Evolutionary conservation across 2,888 invertebrate genomes (phyloP).

Genomic region (Pseudanteris insignis): DNA sequence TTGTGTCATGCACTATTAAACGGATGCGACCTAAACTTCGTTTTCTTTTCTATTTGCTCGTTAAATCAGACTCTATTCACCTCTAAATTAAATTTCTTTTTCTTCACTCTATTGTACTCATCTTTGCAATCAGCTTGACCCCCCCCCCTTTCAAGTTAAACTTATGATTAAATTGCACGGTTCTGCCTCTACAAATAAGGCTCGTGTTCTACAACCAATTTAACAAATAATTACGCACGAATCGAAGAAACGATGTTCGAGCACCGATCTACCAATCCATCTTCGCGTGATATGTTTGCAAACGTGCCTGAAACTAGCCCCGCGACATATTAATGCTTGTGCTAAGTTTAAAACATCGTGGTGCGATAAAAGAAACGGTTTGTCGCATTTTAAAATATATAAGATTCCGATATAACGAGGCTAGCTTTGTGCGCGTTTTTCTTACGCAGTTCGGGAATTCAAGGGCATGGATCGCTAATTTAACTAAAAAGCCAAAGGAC

Average conservation of each 20-base stretch:
- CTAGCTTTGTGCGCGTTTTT: constrained; percentile 39
- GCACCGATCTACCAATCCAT: constrained; percentile 42
- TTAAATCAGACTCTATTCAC: constrained; percentile 12
- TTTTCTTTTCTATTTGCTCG: constrained; percentile 17
- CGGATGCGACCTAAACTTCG: constrained; percentile 36
- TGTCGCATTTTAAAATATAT: constrained; percentile 6
- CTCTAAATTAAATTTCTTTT: constrained; percentile 14
- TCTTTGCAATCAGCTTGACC: constrained; percentile 36
- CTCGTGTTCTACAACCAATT: constrained; percentile 49
- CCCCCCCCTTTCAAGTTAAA: constrained; percentile 38
- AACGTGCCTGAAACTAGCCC: constrained; percentile 41
- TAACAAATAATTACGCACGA: constrained; percentile 45
- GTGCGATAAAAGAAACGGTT: background rate
- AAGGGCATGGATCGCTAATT: constrained; percentile 12
- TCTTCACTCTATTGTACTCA: constrained; percentile 33
- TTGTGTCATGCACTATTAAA: constrained; percentile 34
- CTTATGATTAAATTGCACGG: constrained; percentile 57
- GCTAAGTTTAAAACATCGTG: background rate
- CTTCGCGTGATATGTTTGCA: constrained; percentile 45
- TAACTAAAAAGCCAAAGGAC: constrained; percentile 12
- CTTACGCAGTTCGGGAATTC: constrained; percentile 28
- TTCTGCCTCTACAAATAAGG: constrained; percentile 52
- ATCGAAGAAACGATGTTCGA: constrained; percentile 50
- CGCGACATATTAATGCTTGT: no score
- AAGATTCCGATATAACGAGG: constrained; percentile 8